phyloP scores from a whole-genome alignment of 1,140 invertebrate genomes.

The Saccostrea glomerata region DNA sequence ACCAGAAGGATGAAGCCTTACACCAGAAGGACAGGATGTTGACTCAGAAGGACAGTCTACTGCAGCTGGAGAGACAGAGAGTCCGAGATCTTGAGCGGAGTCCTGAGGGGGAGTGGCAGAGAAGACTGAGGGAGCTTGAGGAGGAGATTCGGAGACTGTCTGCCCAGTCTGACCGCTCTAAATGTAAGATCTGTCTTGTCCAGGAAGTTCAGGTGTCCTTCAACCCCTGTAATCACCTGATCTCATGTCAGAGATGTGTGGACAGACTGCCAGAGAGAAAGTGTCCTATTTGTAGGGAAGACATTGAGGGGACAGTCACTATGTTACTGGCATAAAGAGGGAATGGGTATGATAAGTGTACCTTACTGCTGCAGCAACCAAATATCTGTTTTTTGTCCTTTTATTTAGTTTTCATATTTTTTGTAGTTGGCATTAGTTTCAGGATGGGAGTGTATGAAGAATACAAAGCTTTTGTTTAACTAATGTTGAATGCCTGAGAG shows the following conservation, averaged over 20 bases:
- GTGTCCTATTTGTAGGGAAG: neutral
- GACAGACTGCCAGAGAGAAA: neutral
- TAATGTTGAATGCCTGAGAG: too few relatives aligned
- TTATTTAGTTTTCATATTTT: too few relatives aligned
- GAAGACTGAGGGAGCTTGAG: neutral
- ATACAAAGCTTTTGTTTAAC: too few relatives aligned
- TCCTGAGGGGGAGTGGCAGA: neutral
- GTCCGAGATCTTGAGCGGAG: neutral
- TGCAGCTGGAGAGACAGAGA: constrained; percentile 5
- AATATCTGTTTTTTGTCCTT: too few relatives aligned
- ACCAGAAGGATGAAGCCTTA: neutral
- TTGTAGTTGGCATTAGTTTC: too few relatives aligned
- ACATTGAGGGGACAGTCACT: neutral
- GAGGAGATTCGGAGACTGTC: neutral
- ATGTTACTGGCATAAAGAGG: neutral
- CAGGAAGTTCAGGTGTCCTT: neutral
- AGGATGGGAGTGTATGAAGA: too few relatives aligned
- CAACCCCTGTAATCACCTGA: neutral
- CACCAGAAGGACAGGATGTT: neutral
- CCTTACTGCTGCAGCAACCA: neutral
- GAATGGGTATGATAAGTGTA: neutral
- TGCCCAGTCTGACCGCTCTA: neutral
- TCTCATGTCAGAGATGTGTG: neutral
- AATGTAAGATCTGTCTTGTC: neutral
- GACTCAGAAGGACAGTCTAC: neutral